Evolutionary conservation across 2,888 invertebrate genomes (phyloP).

Genomic region (Hymenopus coronatus): DNA sequence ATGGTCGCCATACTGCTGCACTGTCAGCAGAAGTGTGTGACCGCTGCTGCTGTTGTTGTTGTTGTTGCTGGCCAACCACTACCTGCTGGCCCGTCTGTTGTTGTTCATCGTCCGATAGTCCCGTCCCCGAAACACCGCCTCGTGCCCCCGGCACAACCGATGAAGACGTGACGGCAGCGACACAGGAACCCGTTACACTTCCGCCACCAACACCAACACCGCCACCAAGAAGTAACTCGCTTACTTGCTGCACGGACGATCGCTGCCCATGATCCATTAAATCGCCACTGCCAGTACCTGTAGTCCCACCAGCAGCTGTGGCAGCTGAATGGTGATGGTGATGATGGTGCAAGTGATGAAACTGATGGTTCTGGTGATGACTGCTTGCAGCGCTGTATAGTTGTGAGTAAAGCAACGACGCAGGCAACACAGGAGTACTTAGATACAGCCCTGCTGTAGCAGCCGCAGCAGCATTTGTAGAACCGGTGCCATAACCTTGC

Average conservation of each 20-base stretch:
- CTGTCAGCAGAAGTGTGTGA: conserved; percentile 29
- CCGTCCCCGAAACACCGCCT: conserved; percentile 4
- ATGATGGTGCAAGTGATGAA: conserved; percentile 32
- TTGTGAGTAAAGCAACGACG: conserved; percentile 79
- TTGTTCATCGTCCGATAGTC: conserved; percentile 30
- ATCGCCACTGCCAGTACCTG: conserved; percentile 10
- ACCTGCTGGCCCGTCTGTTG: conserved; percentile 25
- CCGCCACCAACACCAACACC: conserved; percentile 22
- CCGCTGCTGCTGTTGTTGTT: conserved; percentile 25
- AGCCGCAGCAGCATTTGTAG: conserved; percentile 38
- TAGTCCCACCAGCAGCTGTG: not conserved
- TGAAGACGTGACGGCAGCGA: conserved; percentile 24
- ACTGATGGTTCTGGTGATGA: conserved; percentile 35
- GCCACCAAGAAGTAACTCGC: conserved; percentile 28
- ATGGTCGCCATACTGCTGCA: conserved; percentile 32
- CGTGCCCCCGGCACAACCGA: conserved; percentile 19
- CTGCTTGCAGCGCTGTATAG: conserved; percentile 69
- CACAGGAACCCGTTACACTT: conserved; percentile 18
- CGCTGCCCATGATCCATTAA: conserved; percentile 33
- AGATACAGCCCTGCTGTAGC: conserved; percentile 33
- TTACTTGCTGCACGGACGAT: conserved; percentile 22
- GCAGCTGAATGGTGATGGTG: conserved; percentile 26
- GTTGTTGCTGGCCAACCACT: conserved; percentile 8
- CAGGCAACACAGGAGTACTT: conserved; percentile 66
- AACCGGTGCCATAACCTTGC: conserved; percentile 47